Percentiles rank a stretch among this genome's conserved stretches.
These are phyloP conservation scores for Etheostoma perlongum DNA, from an alignment of 2,797 vertebrate genomes.

Conservation along the genomic window DNA sequence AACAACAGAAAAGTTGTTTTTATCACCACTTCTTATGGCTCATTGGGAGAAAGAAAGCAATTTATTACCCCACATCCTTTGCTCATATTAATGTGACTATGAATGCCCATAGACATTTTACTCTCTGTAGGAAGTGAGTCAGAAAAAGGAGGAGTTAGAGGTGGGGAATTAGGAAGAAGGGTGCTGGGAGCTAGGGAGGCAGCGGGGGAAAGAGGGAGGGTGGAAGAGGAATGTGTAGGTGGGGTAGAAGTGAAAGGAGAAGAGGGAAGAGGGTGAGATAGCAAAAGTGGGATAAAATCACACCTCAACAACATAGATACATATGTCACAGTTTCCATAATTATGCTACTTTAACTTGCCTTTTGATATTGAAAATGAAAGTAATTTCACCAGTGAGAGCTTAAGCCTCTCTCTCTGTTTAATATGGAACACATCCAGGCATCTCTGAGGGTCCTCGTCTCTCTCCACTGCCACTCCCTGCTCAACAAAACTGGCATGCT, in stretches of 20 bases:
- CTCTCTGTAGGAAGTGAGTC: constrained; percentile 72
- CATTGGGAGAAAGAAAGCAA: constrained; percentile 81
- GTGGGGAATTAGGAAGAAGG: constrained; percentile 65
- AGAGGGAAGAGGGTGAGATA: constrained; percentile 21
- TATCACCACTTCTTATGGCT: constrained; percentile 75
- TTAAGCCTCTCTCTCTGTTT: constrained; percentile 63
- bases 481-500: constrained; percentile 80
- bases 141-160: constrained; percentile 68
- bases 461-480: constrained; percentile 74
- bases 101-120: constrained; percentile 83
- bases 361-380: constrained; percentile 68
- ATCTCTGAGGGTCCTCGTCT: constrained; percentile 74
- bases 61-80: constrained; percentile 86
- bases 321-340: constrained; percentile 57
- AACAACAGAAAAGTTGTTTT: constrained; percentile 86
- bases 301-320: constrained; percentile 46
- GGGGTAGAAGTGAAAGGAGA: constrained; percentile 31
- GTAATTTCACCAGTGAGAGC: constrained; percentile 59
- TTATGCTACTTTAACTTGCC: constrained; percentile 59
- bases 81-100: constrained; percentile 86
- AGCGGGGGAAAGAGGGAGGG: constrained; percentile 16
- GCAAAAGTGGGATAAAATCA: constrained; percentile 42
- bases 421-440: constrained; percentile 76
- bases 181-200: constrained; percentile 42
- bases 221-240: constrained; percentile 43